These are phyloP conservation scores for Stenchaetothrips biformis DNA, from an alignment of 2,888 invertebrate genomes.

Conservation along the genomic window DNA sequence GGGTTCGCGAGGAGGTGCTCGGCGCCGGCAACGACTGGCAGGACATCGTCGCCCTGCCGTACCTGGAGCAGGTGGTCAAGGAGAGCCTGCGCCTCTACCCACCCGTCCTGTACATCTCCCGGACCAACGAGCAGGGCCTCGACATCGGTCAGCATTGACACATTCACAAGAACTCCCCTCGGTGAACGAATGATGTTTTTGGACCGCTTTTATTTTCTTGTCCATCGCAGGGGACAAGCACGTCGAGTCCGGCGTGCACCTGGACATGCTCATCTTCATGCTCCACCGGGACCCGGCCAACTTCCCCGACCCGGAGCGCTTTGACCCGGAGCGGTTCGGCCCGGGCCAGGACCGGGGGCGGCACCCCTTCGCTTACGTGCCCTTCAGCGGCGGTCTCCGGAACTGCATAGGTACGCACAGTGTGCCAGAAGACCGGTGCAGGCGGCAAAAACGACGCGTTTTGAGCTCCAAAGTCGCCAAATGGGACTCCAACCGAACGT, in stretches of 20 bases:
- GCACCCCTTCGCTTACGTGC: constrained; percentile 61
- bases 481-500: too few relatives aligned
- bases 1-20: constrained; percentile 50
- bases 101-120: constrained; percentile 61
- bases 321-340: constrained; percentile 1
- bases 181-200: background rate
- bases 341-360: constrained; percentile 46
- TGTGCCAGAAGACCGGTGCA: too few relatives aligned
- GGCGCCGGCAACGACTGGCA: constrained; percentile 49
- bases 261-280: background rate
- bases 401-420: constrained; percentile 63
- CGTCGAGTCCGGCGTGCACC: background rate
- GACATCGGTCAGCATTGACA: constrained; percentile 14
- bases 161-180: too few relatives aligned
- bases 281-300: constrained; percentile 7
- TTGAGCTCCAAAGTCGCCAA: too few relatives aligned
- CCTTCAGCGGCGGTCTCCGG: constrained; percentile 63
- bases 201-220: background rate
- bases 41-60: constrained; percentile 53
- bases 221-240: background rate
- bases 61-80: constrained; percentile 65
- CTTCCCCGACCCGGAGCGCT: constrained; percentile 11
- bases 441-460: too few relatives aligned
- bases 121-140: constrained; percentile 54
- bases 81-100: constrained; percentile 62